Base-by-base conservation (phyloP, 2,113 vertebrate genomes). In the Pteronura brasiliensis region DNA sequence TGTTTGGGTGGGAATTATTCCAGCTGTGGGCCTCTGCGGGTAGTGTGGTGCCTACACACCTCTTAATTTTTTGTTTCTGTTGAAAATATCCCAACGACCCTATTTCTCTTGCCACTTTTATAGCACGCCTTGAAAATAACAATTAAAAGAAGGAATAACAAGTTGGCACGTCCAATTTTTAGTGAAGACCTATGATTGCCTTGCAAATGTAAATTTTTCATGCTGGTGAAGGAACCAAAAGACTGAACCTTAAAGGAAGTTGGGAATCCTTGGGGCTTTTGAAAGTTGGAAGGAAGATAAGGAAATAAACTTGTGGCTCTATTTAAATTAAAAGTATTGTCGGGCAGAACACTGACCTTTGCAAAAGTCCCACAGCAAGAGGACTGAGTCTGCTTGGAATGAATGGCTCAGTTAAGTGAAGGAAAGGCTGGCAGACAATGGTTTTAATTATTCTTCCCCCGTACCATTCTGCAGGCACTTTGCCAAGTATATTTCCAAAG, bases 401-500 rank as follows among this genome's bases (percentile, higher is more conserved):
- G 89, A 29, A 84, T 93, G 55, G 61, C 76, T 97, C 94, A 55
- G 96, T 97, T 96, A 92, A 69, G 61, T 82, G 76, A 80, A 97
- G 91, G 83, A 77, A 96, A 95, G 95, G 49, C 74, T 93, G 90
- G 61, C 80, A 88, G 47, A 59, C 55, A 85, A 27, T 23, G 84
- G 61, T 42, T 86, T 91, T 88, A 94, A 90, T 95, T 93, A 96
- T 63, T 89, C 42, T 94, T 97, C 95, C 52, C 71, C n/a, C 42
- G 2, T 15, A 87, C 85, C 80, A 88, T 79, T 95, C 79, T 74
- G 80, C 49, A 86, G 97, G 92, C 90, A 29, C 86, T 61, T 71
- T 86, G 92, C 90, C 97, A 97, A 96, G 80, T 55, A 61, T 89
- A 88, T 91, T 97, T 98, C 97, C 95, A 91, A 90, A 97, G 92